Evolutionary conservation across 2,113 vertebrate species (phyloP).

Genomic region (Myotis lucifugus): DNA sequence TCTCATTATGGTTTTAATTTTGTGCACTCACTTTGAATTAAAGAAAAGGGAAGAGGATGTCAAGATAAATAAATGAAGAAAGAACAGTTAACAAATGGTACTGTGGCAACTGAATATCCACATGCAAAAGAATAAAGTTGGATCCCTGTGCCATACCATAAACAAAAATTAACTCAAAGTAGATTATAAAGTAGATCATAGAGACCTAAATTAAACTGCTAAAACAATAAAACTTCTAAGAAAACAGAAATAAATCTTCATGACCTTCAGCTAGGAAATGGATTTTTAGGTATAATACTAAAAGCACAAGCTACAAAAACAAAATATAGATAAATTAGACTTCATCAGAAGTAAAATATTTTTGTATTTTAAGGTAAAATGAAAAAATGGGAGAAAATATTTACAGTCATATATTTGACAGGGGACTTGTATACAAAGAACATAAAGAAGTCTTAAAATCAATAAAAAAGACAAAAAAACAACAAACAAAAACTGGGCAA

Average conservation of each 20-base stretch:
- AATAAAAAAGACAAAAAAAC: background rate
- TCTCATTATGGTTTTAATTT: background rate
- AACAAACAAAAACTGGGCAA: background rate
- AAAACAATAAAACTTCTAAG: background rate
- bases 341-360: background rate
- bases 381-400: background rate
- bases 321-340: constrained; percentile 11
- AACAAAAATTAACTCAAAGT: background rate
- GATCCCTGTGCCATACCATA: background rate
- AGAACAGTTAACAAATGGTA: background rate
- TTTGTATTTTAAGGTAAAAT: background rate
- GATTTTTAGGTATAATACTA: background rate
- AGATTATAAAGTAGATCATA: background rate
- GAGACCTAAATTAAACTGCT: background rate
- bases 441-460: background rate
- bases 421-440: background rate
- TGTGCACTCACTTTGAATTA: background rate
- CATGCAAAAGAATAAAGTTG: constrained; percentile 1
- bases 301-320: background rate
- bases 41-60: background rate
- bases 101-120: background rate
- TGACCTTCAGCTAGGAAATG: background rate
- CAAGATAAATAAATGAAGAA: background rate
- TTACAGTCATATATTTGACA: constrained; percentile 3
- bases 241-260: constrained; percentile 21